Percentiles rank a stretch among this genome's conserved stretches.
phyloP scores from a whole-genome alignment of 2,888 invertebrate genomes.

The Eurois occulta region DNA sequence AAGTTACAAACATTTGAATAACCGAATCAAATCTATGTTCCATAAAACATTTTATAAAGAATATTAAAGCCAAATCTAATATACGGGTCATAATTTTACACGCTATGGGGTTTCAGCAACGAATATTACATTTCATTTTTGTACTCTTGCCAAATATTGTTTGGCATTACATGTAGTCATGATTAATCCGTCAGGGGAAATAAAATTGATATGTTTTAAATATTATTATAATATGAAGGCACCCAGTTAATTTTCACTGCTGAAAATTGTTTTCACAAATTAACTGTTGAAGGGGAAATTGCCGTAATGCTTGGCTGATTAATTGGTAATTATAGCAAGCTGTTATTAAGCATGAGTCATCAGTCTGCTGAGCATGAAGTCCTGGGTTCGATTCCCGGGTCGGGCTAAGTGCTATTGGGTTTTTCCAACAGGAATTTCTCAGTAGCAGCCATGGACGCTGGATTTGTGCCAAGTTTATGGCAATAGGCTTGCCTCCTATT shows the following conservation, averaged over 20 bases:
- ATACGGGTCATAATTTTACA: not conserved
- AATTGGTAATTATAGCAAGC: not conserved
- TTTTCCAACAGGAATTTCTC: not conserved
- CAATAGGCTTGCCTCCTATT: too few species aligned
- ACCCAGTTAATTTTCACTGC: not conserved
- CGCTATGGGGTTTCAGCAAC: not conserved
- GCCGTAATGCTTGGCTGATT: not conserved
- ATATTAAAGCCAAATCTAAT: not conserved
- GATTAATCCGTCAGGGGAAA: conserved; percentile 12
- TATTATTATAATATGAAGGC: too few species aligned
- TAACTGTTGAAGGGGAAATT: not conserved
- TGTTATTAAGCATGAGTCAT: not conserved
- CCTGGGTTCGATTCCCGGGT: not conserved
- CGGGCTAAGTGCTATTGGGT: not conserved
- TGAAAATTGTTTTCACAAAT: not conserved
- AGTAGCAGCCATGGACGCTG: not conserved
- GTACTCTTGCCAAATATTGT: conserved; percentile 26
- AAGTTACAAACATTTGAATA: not conserved
- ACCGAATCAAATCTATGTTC: not conserved
- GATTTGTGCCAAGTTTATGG: not conserved
- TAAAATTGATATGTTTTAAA: conserved; percentile 1
- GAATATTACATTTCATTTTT: conserved; percentile 30
- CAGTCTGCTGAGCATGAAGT: not conserved
- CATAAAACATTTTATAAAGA: not conserved
- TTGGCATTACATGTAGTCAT: conserved; percentile 15